Evolutionary conservation across 37 sponge, comb jelly and placozoan genomes (phyloP).

Genomic region (Tethya wilhelma): DNA sequence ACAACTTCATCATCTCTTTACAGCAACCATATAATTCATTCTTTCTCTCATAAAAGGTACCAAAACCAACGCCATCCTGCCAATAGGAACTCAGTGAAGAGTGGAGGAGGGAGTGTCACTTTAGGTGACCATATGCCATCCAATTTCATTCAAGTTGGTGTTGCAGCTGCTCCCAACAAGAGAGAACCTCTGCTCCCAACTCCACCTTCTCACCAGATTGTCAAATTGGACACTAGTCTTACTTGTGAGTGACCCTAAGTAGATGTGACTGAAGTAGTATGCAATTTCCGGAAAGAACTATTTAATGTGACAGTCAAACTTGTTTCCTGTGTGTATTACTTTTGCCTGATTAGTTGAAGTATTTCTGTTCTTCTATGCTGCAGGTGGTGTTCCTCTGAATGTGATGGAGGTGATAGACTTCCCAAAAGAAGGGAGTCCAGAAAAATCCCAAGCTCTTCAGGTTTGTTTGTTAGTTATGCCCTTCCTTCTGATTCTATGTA

Average conservation of each 20-base stretch:
- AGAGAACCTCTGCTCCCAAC: conserved; percentile 80
- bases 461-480: neutral
- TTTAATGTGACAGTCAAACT: too few relatives aligned
- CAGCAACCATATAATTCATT: neutral
- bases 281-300: neutral
- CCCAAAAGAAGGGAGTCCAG: conserved; percentile 54
- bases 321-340: neutral
- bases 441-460: conserved; percentile 22
- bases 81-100: conserved; percentile 36
- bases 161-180: neutral
- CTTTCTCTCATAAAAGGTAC: conserved; percentile 34
- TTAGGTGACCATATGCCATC: conserved; percentile 15
- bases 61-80: conserved; percentile 85
- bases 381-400: conserved; percentile 71
- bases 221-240: conserved; percentile 63
- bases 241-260: conserved; percentile 42
- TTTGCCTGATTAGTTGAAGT: too few relatives aligned
- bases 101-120: conserved; percentile 5
- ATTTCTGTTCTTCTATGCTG: too few relatives aligned
- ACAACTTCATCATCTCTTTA: neutral
- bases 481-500: neutral
- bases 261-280: neutral
- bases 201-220: conserved; percentile 56
- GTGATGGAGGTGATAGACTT: conserved; percentile 64
- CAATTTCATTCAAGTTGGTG: neutral